Base-by-base conservation (phyloP, 2,113 vertebrate species). In the Laterallus jamaicensis region DNA sequence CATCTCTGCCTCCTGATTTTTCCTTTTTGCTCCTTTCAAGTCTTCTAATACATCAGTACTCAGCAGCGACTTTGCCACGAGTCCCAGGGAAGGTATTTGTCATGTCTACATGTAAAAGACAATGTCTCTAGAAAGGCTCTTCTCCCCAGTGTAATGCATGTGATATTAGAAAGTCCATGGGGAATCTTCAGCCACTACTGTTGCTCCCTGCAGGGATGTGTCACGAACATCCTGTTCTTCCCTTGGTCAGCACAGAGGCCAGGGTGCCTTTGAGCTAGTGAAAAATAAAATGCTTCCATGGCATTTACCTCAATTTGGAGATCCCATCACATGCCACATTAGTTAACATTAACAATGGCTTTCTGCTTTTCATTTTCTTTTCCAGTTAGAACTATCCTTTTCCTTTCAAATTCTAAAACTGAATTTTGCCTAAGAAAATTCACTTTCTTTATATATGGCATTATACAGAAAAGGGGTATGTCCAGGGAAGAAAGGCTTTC, bases 361-460 rank as follows among this genome's bases (percentile, higher is more conserved):
- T 88, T 5, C 7, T 54, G 31, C 7, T 85, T 88, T 73, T 67
- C 21, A n/a, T 74, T 94, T 86, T 77, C 11, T 70, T 87, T 73
- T 11, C 47, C 15, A 50, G 29, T 31, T 68, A 75, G 37, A 88
- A 75, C 3, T 7, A 62, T 37, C 49, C 3, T 71, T 80, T 84
- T 84, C 39, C 28, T 82, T 84, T 92, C 31, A 63, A 80, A 77
- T 28, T 80, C 29, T 44, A 59, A 81, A 94, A 88, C 44, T 47
- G 17, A 47, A 47, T 35, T 94, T 94, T 71, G 11, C 12, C 32
- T 60, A 55, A 26, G 9, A 88, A 82, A 44, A 85, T 39, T 10
- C 15, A 12, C 18, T 67, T 80, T 67, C 47, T n/a, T 69, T 80
- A 10, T 6, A 2, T 26, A 93, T 88, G 60, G 29, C 7, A 6